Percentiles rank a stretch among this genome's conserved stretches.
Conservation (phyloP, 2,113 vertebrate species). For the Corapipo altera region DNA sequence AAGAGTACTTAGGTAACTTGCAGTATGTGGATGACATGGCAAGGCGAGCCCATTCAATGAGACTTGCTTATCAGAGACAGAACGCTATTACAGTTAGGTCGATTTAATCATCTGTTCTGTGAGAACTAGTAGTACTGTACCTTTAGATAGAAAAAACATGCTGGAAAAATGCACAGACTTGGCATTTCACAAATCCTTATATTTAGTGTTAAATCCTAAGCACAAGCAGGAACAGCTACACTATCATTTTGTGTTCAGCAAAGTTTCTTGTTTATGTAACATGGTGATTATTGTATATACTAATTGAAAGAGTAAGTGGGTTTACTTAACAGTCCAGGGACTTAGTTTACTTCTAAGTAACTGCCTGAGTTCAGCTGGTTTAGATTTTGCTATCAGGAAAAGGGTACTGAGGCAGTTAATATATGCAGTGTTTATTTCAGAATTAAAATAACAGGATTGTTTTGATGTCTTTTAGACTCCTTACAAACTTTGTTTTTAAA, state of each 20-base stretch:
- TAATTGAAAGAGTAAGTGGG: background rate
- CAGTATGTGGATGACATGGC: background rate
- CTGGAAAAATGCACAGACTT: background rate
- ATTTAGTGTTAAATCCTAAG: background rate
- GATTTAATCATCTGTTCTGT: background rate
- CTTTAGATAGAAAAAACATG: background rate
- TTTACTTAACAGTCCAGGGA: background rate
- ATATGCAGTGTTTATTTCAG: background rate
- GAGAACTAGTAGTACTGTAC: background rate
- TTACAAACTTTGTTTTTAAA: background rate
- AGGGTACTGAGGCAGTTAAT: background rate
- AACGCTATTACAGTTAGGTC: background rate
- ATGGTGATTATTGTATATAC: background rate
- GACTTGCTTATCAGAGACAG: background rate
- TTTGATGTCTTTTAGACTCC: background rate
- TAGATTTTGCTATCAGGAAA: background rate
- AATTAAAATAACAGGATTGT: background rate
- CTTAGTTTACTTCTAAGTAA: background rate
- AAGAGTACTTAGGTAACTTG: background rate
- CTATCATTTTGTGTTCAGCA: background rate
- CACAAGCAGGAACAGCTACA: background rate
- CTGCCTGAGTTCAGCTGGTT: background rate
- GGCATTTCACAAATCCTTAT: background rate
- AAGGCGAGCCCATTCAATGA: background rate
- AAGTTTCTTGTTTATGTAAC: background rate